Evolutionary conservation across 2,113 vertebrate genomes (phyloP).

Genomic region (Emydura subglobosa): DNA sequence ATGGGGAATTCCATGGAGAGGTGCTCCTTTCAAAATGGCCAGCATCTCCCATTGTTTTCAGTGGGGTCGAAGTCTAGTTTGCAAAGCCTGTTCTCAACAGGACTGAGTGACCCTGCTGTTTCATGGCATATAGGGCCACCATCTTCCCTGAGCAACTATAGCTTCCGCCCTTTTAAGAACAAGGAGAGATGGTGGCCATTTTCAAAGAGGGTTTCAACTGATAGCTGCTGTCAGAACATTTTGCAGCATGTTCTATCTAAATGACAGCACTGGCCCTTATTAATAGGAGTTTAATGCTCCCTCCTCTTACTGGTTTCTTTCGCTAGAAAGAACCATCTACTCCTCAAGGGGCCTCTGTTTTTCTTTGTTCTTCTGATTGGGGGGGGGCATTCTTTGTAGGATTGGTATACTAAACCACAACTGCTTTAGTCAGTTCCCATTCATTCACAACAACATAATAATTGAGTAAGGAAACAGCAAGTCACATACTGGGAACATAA

Average conservation of each 20-base stretch:
- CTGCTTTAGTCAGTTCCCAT: not conserved
- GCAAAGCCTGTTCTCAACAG: too few relatives aligned
- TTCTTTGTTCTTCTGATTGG: not conserved
- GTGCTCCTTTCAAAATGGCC: too few relatives aligned
- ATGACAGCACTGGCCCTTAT: not conserved
- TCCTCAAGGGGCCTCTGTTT: not conserved
- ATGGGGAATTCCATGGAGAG: not conserved
- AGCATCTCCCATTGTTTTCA: too few relatives aligned
- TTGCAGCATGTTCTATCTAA: not conserved
- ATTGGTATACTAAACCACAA: not conserved
- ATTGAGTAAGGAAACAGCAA: not conserved
- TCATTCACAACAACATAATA: not conserved
- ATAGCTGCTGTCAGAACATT: not conserved
- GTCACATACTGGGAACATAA: not conserved
- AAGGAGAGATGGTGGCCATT: not conserved
- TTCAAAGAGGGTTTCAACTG: not conserved
- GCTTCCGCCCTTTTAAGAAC: not conserved
- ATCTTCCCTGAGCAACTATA: not conserved
- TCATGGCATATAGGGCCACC: not conserved
- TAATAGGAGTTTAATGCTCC: not conserved
- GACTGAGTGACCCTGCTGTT: not conserved
- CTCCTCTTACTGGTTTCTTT: not conserved
- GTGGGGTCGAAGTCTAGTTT: too few relatives aligned
- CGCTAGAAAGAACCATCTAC: not conserved
- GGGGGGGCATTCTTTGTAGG: not conserved